Percentiles rank a stretch among this genome's conserved stretches.
These are phyloP conservation scores for Scophthalmus maximus DNA, from an alignment of 2,113 vertebrate genomes.

Conservation along the genomic window DNA sequence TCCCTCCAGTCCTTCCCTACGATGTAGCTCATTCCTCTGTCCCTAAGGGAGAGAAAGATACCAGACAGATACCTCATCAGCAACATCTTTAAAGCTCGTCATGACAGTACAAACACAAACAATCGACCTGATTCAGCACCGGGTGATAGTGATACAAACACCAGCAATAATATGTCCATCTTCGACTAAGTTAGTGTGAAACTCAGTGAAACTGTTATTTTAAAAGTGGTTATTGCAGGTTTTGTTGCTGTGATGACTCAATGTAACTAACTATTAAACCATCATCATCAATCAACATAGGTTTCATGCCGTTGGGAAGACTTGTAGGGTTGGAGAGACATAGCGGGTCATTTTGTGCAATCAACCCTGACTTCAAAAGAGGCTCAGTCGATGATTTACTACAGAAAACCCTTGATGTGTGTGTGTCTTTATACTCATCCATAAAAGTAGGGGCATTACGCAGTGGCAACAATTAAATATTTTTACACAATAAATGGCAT, in stretches of 20 bases:
- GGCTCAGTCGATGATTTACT: no score
- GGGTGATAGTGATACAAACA: neutral
- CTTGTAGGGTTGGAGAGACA: slow-evolving; percentile 12
- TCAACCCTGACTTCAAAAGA: slow-evolving; percentile 41
- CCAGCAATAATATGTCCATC: neutral
- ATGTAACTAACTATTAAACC: neutral
- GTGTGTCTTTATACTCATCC: slow-evolving; percentile 8
- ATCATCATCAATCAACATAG: no score
- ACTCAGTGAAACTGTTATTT: neutral
- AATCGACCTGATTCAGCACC: slow-evolving; percentile 1
- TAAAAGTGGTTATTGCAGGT: neutral
- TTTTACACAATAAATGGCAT: neutral
- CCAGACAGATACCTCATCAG: slow-evolving; percentile 7
- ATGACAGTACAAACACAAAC: slow-evolving; percentile 5
- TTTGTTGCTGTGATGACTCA: slow-evolving; percentile 5
- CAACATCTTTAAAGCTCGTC: slow-evolving; percentile 11
- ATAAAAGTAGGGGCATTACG: slow-evolving; percentile 22
- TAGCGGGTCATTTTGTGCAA: slow-evolving; percentile 16
- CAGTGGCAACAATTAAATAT: slow-evolving; percentile 21
- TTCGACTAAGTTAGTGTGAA: neutral
- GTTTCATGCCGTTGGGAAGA: slow-evolving; percentile 21
- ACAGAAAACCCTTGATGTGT: slow-evolving; percentile 22
- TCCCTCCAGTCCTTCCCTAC: slow-evolving; percentile 98
- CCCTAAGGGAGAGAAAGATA: slow-evolving; percentile 77
- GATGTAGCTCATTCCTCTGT: slow-evolving; percentile 96